Base-by-base conservation (phyloP, 2,797 vertebrate genomes). In the Cercopithecus diana region DNA sequence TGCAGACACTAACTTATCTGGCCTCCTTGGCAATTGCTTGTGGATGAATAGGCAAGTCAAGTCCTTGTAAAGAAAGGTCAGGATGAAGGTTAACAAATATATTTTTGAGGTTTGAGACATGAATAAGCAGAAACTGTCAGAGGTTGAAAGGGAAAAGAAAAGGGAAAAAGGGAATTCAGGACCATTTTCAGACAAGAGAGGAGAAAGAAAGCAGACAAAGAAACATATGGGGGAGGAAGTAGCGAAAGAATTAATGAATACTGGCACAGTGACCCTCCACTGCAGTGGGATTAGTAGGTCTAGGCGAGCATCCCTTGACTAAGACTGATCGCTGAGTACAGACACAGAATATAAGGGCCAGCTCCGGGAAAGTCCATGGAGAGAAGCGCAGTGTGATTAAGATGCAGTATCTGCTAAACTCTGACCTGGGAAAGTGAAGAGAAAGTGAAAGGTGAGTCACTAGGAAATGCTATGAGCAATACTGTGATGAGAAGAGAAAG, bases 1-100 rank as follows among this genome's bases (percentile, higher is more conserved):
- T 52, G 79, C 84, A 90, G 79, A 83, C 88, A 43, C 75, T 76
- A 67, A 95, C 90, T 96, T 96, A 90, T 91, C 92, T 88, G 36
- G 81, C 70, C 36, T 88, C 77, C 81, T 95, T 95, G 89, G 92
- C 57, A 84, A 96, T 95, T 96, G 81, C 91, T 92, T 90, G 85
- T 5, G 24, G 84, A 88, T 96, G 95, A 98, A 96, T 83, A 97
- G 88, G 39, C 67, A 96, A 97, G 97, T 95, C 93, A 97, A 91
- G 73, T 95, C 61, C 76, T 92, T 79, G 36, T 67, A 93, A 92
- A 96, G 79, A 88, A 96, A 90, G 97, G 95, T 96, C 92, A 88
- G 73, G 41, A 97, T 73, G 88, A 89, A 97, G 96, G 97, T 96
- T 96, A 96, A 95, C 95, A 95, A 96, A 97, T 95, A 86, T 95